Conservation (phyloP, 2,797 vertebrate species). For the Anomalospiza imberbis region DNA sequence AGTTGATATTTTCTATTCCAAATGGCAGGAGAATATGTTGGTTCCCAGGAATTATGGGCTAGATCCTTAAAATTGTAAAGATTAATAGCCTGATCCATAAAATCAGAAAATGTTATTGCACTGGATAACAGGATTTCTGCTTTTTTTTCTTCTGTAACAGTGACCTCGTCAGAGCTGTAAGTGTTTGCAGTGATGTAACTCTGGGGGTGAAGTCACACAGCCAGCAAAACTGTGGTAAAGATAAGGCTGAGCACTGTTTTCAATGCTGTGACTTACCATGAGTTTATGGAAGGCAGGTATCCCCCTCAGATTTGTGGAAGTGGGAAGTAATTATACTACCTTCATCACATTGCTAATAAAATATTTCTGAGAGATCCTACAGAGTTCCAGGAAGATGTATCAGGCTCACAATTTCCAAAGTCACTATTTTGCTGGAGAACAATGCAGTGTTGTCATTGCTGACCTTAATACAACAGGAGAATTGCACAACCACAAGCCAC, state of each 20-base stretch:
- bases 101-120: neutral
- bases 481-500: neutral
- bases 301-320: neutral
- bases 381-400: neutral
- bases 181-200: neutral
- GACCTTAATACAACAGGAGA: neutral
- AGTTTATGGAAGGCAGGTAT: neutral
- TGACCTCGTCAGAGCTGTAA: neutral
- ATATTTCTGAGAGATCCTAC: neutral
- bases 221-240: neutral
- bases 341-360: neutral
- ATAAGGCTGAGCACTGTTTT: neutral
- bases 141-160: neutral
- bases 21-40: neutral
- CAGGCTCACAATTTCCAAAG: neutral
- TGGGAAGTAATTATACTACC: neutral
- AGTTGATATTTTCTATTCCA: neutral
- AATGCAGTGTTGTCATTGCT: neutral
- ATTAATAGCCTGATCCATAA: neutral
- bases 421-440: neutral
- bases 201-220: neutral
- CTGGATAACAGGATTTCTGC: neutral
- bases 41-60: neutral
- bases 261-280: neutral
- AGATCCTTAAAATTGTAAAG: neutral